Evolutionary conservation across 2,888 invertebrate species (phyloP).

Genomic region (Polymixis flavicincta): DNA sequence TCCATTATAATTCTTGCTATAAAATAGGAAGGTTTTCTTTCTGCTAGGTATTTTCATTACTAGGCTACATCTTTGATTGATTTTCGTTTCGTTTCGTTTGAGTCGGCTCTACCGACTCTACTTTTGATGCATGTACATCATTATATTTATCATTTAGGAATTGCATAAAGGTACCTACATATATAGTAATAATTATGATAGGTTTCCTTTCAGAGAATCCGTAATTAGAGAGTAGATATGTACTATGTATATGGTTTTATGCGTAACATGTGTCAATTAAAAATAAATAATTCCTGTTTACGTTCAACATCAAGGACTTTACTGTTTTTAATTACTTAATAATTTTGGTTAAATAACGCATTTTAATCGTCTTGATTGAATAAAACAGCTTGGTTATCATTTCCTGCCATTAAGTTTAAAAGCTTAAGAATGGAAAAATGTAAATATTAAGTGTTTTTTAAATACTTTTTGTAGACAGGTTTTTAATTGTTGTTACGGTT

Average conservation of each 20-base stretch:
- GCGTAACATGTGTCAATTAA: constrained; percentile 2
- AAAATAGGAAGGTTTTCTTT: background rate
- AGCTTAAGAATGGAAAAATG: constrained; percentile 45
- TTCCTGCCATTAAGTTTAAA: constrained; percentile 53
- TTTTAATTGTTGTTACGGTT: constrained; percentile 47
- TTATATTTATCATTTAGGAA: background rate
- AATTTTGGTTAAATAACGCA: constrained; percentile 18
- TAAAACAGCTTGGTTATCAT: constrained; percentile 29
- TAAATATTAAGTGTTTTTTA: constrained; percentile 42
- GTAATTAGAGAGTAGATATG: background rate
- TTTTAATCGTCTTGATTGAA: constrained; percentile 33
- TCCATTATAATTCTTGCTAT: background rate
- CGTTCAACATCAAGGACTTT: constrained; percentile 41
- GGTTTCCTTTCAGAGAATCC: background rate
- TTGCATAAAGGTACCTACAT: background rate
- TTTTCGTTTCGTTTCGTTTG: background rate
- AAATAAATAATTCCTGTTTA: constrained; percentile 12
- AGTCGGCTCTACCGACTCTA: background rate
- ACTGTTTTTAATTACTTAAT: constrained; percentile 37
- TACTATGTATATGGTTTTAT: background rate
- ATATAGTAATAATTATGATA: background rate
- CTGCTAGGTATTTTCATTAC: background rate
- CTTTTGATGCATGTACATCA: background rate
- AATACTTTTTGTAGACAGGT: constrained; percentile 31
- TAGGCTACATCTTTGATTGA: background rate